Conservation (phyloP, 64 coral and sea anemone species). For the Hydrozoanthus tunicans region DNA sequence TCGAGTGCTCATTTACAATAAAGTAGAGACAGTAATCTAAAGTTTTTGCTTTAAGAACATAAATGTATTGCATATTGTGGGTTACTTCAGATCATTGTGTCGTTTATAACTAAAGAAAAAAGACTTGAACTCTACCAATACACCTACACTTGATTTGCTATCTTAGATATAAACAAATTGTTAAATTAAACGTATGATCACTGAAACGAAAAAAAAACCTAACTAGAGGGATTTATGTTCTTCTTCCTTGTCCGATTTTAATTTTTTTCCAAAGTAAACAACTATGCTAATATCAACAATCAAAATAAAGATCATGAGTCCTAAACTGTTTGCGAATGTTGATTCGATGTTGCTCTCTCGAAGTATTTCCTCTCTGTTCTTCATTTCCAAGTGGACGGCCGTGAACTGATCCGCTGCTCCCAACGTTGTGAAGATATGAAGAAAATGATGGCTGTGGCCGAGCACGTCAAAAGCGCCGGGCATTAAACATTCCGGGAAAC, state of each 20-base stretch:
- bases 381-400: constrained; percentile 78
- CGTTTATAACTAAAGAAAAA: too few relatives aligned
- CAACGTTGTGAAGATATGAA: constrained; percentile 83
- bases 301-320: constrained; percentile 67
- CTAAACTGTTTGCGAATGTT: constrained; percentile 75
- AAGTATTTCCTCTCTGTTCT: constrained; percentile 53
- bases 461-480: constrained; percentile 81
- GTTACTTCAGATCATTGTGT: too few relatives aligned
- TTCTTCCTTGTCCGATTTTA: constrained; percentile 88
- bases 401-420: constrained; percentile 86
- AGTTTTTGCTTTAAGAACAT: too few relatives aligned
- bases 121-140: too few relatives aligned
- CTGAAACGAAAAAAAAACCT: not conserved
- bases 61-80: too few relatives aligned
- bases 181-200: too few relatives aligned
- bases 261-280: constrained; percentile 62
- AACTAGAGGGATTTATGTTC: constrained; percentile 68
- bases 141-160: too few relatives aligned
- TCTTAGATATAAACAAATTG: too few relatives aligned
- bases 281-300: constrained; percentile 70
- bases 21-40: too few relatives aligned
- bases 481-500: constrained; percentile 82
- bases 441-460: constrained; percentile 91
- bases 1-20: too few relatives aligned
- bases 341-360: constrained; percentile 37